phyloP scores from a whole-genome alignment of 2,888 invertebrate genomes.

The Bhutanitis thaidina region DNA sequence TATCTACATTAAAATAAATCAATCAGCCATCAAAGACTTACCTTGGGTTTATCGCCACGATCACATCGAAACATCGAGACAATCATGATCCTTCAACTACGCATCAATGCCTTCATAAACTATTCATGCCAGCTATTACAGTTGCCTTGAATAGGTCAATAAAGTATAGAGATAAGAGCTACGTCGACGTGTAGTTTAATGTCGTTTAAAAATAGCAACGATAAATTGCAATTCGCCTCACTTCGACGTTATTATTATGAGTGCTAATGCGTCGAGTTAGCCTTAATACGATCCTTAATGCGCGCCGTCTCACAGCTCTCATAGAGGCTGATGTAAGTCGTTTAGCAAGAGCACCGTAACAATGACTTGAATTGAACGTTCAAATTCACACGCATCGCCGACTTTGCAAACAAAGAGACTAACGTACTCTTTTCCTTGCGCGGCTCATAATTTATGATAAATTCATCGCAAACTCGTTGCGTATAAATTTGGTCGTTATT shows the following conservation, averaged over 20 bases:
- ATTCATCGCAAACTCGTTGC: constrained; percentile 42
- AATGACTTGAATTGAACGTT: constrained; percentile 35
- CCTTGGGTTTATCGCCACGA: constrained; percentile 35
- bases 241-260: constrained; percentile 48
- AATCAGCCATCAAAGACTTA: constrained; percentile 52
- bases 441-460: constrained; percentile 51
- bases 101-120: constrained; percentile 28
- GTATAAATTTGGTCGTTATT: constrained; percentile 54
- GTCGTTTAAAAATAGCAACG: constrained; percentile 49
- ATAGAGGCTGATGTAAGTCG: constrained; percentile 38
- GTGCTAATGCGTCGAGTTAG: constrained; percentile 46
- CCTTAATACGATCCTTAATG: constrained; percentile 50
- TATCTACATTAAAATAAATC: constrained; percentile 62
- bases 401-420: constrained; percentile 44
- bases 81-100: constrained; percentile 25
- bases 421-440: constrained; percentile 36
- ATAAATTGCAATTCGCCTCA: constrained; percentile 56
- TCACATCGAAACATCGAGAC: constrained; percentile 12
- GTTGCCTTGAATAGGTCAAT: constrained; percentile 41
- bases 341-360: constrained; percentile 35
- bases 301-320: constrained; percentile 25
- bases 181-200: constrained; percentile 39
- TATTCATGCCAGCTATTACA: constrained; percentile 37
- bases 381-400: constrained; percentile 58
- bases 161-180: constrained; percentile 43